Evolutionary conservation across 1,140 invertebrate species (phyloP), one percentile per base, ranked within the genome.

Genomic region (Papilio aristodemus): DNA sequence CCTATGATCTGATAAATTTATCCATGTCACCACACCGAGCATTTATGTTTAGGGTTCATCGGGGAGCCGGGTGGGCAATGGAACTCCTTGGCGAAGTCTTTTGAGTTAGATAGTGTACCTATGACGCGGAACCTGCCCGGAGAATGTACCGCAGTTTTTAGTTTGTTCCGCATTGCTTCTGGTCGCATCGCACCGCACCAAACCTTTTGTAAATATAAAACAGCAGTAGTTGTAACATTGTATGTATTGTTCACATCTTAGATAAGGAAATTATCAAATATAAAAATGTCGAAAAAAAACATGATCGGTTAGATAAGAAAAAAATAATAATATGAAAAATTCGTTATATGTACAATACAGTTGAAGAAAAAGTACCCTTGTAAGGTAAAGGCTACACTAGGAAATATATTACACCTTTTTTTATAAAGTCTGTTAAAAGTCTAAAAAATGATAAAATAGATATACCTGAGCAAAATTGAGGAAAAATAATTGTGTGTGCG

Each of bases 171-270:
- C 58, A 98, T 97, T 79, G 99, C 98, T 92, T 99, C 97, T 4
- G 97, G 97, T 74, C 98, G 93, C 97, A 98, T 99, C 0, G 97
- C 96, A 6, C 98, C 98, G 85, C 98, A 99, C 98, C 98, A 99
- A 57, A 99, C 99, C 93, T 96, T 93, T 66, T 43, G 11, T 13
- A 39, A 11, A 25, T 1, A 14, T 54, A 54, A n/a, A n/a, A n/a
- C n/a, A n/a, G n/a, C n/a, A n/a, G n/a, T n/a, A n/a, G n/a, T n/a
- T n/a, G n/a, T n/a, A n/a, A n/a, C n/a, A n/a, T n/a, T n/a, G n/a
- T n/a, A n/a, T n/a, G n/a, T n/a, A n/a, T n/a, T n/a, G n/a, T n/a
- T n/a, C n/a, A n/a, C n/a, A n/a, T n/a, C n/a, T n/a, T n/a, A n/a
- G n/a, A n/a, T n/a, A n/a, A n/a, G n/a, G n/a, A n/a, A n/a, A n/a